Evolutionary conservation across 2,888 invertebrate genomes (phyloP).

Genomic region (Pycnomerus fuliginosus): DNA sequence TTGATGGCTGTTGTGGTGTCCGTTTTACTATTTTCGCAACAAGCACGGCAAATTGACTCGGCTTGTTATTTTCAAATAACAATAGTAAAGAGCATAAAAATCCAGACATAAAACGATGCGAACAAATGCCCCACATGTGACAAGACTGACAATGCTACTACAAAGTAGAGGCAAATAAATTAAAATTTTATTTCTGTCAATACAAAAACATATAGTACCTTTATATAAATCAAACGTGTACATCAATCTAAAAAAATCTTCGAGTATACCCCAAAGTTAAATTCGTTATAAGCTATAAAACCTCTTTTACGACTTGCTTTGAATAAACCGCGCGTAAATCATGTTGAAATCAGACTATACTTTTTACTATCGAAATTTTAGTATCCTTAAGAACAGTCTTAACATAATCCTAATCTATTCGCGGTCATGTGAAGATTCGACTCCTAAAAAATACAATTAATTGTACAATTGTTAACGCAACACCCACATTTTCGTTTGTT

Average conservation of each 20-base stretch:
- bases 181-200: conserved; percentile 24
- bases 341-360: conserved; percentile 32
- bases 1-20: no score
- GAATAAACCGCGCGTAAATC: conserved; percentile 39
- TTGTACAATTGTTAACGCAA: background rate
- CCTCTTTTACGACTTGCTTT: conserved; percentile 37
- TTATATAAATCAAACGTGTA: conserved; percentile 2
- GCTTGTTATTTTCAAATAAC: no score
- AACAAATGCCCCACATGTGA: conserved; percentile 1
- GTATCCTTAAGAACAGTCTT: conserved; percentile 39
- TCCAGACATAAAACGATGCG: conserved; percentile 1
- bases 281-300: conserved; percentile 45
- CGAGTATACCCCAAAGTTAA: conserved; percentile 37
- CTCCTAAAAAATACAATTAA: conserved; percentile 43
- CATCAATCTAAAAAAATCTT: conserved; percentile 23
- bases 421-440: conserved; percentile 36
- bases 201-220: conserved; percentile 1
- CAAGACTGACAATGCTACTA: conserved; percentile 20
- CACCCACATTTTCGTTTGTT: background rate
- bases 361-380: conserved; percentile 42
- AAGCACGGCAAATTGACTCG: no score
- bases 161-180: conserved; percentile 26
- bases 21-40: no score
- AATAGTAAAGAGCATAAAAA: no score
- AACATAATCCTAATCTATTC: conserved; percentile 44